Conservation (phyloP, 1,140 invertebrate genomes). For the Ostrea denselamellosa region DNA sequence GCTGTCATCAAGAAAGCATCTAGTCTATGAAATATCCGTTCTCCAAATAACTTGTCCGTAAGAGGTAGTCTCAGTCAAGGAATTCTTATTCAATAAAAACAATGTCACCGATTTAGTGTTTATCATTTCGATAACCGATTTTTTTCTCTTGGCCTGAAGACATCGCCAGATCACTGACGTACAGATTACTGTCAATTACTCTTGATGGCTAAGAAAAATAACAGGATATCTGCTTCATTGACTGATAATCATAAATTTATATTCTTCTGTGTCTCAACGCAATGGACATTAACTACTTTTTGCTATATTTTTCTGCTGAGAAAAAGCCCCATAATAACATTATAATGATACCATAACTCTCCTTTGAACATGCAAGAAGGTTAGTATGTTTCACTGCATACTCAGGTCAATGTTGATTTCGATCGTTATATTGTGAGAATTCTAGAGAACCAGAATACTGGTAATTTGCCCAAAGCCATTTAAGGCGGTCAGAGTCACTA, state of each 20-base stretch:
- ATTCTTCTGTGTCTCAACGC: not conserved
- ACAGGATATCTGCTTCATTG: not conserved
- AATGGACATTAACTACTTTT: not conserved
- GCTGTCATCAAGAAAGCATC: not conserved
- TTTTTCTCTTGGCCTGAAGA: not conserved
- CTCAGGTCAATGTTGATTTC: too few relatives aligned
- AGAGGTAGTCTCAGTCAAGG: not conserved
- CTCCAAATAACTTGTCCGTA: not conserved
- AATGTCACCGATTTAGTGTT: conserved; percentile 32
- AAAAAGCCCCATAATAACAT: too few relatives aligned
- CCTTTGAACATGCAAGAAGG: too few relatives aligned
- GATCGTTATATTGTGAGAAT: too few relatives aligned
- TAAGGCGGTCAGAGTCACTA: too few relatives aligned
- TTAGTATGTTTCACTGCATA: too few relatives aligned
- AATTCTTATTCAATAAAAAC: conserved; percentile 19
- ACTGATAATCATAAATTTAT: not conserved
- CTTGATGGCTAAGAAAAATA: not conserved
- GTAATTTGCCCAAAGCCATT: too few relatives aligned
- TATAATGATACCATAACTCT: too few relatives aligned
- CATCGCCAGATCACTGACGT: not conserved
- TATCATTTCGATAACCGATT: conserved; percentile 27
- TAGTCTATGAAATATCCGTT: not conserved
- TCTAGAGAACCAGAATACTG: too few relatives aligned
- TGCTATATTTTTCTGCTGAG: too few relatives aligned
- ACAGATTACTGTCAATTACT: not conserved